A percentile compares a stretch with the other conserved stretches of the same genome.
phyloP scores from a whole-genome alignment of 2,113 vertebrate species.

The Rhabdomys dilectus region DNA sequence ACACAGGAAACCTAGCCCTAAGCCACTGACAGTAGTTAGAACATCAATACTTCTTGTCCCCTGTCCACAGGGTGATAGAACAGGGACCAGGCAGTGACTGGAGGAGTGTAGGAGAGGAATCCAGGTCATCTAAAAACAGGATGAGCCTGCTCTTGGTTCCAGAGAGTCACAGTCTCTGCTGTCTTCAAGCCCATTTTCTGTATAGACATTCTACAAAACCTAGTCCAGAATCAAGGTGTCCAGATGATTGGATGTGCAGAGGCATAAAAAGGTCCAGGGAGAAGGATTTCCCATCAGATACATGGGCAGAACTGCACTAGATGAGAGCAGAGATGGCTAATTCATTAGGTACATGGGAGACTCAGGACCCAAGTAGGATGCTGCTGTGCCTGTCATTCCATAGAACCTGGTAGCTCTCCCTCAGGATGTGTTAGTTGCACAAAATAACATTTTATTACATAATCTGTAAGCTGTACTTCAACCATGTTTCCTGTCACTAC shows the following conservation, averaged over 20 bases:
- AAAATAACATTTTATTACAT: background rate
- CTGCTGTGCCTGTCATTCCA: background rate
- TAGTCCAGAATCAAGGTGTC: background rate
- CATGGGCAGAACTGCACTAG: background rate
- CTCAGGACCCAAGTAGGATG: background rate
- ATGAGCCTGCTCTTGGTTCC: background rate
- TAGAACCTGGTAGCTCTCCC: background rate
- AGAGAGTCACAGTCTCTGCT: background rate
- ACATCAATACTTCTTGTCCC: background rate
- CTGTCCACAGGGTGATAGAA: background rate
- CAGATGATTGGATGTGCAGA: background rate
- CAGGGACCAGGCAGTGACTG: background rate
- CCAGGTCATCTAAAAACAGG: background rate
- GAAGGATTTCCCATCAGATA: fast-evolving
- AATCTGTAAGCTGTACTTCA: background rate
- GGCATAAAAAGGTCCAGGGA: fast-evolving
- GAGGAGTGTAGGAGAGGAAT: background rate
- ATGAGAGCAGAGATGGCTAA: background rate
- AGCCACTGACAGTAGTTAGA: background rate
- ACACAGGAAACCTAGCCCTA: fast-evolving
- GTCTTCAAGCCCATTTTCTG: background rate
- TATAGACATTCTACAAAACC: background rate
- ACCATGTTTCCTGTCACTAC: background rate
- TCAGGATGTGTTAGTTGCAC: background rate
- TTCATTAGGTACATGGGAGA: fast-evolving